Base-by-base conservation (phyloP, 2,113 vertebrate species). In the Silurus meridionalis region DNA sequence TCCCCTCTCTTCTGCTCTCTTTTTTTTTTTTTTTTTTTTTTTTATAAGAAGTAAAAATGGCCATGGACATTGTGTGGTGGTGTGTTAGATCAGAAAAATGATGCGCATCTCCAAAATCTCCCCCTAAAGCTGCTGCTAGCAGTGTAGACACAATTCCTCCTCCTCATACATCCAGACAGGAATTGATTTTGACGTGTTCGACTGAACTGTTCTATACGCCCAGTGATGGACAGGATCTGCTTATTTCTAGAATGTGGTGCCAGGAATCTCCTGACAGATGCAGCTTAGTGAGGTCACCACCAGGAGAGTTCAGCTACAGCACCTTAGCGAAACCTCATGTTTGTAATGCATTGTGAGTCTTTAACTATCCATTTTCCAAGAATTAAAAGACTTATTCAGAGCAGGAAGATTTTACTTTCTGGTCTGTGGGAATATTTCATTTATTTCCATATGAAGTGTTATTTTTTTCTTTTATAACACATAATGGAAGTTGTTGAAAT, bases 331-430 rank as follows among this genome's bases (percentile, higher is more conserved):
- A 55, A 80, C 77, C 55, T 77, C 87, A 67, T 25, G n/a, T 78
- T 46, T 85, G 75, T 83, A 80, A 87, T 84, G 85, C 60, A 84
- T 53, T 61, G 69, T 85, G 60, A 80, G 84, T 80, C 58, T 79
- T 87, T 83, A 57, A 82, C 48, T 72, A 84, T 60, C 50, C 71
- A 67, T 86, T 89, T 82, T 37, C 66, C 84, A 55, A 83, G 67
- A 87, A 63, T 75, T 50, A 50, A 63, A 46, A 80, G 60, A 87
- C 71, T 63, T 86, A 37, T 37, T 50, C 81, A 80, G 83, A 86
- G 86, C 69, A 19, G 90, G 74, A 87, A 83, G 64, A 66, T 86
- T 88, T 84, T 82, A 71, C 75, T 85, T 87, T 83, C 87, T 89
- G 87, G 63, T 71, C 71, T 81, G 66, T 90, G 85, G 85, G 60